These are phyloP conservation scores for Portevinia maculata DNA, from an alignment of 2,888 invertebrate genomes.

Conservation along the genomic window DNA sequence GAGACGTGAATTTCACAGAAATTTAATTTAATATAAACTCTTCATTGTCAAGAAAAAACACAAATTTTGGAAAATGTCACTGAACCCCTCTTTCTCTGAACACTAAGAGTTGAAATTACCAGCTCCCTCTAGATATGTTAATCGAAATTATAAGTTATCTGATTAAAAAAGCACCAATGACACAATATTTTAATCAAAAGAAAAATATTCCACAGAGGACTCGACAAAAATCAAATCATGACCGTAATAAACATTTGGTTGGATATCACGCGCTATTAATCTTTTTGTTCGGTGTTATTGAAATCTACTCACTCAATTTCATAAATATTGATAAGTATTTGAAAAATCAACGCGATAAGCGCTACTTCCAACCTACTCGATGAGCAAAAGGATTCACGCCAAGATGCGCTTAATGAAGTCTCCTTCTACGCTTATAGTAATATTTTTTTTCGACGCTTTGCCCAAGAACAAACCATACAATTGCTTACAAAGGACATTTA, in stretches of 20 bases:
- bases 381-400: slow-evolving; percentile 22
- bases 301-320: slow-evolving; percentile 58
- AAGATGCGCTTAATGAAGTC: slow-evolving; percentile 40
- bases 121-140: neutral
- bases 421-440: slow-evolving; percentile 14
- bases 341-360: slow-evolving; percentile 60
- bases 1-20: too few species aligned
- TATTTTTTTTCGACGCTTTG: slow-evolving; percentile 12
- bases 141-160: slow-evolving; percentile 19
- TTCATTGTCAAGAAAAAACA: too few species aligned
- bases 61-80: too few species aligned
- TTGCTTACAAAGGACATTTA: slow-evolving; percentile 58
- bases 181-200: slow-evolving; percentile 58
- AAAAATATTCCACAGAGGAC: slow-evolving; percentile 19
- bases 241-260: slow-evolving; percentile 7
- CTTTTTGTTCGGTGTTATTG: slow-evolving; percentile 30
- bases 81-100: too few species aligned
- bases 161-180: slow-evolving; percentile 20
- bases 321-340: slow-evolving; percentile 69
- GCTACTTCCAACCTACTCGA: slow-evolving; percentile 53
- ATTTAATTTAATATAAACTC: too few species aligned
- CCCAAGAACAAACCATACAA: slow-evolving; percentile 47
- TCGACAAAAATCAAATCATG: neutral
- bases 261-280: slow-evolving; percentile 50
- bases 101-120: neutral